Evolutionary conservation across 2,797 vertebrate species (phyloP).

Genomic region (Neoniphon sammara): DNA sequence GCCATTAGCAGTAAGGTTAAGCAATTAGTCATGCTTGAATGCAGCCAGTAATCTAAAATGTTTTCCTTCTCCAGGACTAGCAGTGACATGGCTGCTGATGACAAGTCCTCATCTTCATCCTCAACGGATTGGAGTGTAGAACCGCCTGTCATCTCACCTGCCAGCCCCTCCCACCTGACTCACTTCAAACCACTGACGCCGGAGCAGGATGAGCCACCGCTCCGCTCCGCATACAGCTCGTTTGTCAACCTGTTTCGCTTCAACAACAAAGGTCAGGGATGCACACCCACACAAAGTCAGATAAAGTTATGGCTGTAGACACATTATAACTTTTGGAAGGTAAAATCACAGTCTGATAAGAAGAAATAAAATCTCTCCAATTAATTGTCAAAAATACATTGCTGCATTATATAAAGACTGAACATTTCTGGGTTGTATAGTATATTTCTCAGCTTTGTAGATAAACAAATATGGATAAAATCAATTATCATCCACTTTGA

Average conservation of each 20-base stretch:
- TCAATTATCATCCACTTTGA: not conserved
- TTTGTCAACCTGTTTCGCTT: constrained; percentile 98
- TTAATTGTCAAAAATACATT: too few relatives aligned
- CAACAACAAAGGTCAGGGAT: constrained; percentile 90
- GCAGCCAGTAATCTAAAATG: not conserved
- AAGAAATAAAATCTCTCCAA: not conserved
- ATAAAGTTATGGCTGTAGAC: not conserved
- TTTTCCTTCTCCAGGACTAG: constrained; percentile 66
- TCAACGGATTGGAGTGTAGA: constrained; percentile 87
- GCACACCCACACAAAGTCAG: not conserved
- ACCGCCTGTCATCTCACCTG: constrained; percentile 84
- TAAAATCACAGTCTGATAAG: not conserved
- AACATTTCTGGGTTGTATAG: not conserved
- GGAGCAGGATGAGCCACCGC: constrained; percentile 95
- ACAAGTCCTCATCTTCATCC: constrained; percentile 87
- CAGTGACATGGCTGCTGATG: constrained; percentile 94
- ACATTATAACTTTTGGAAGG: not conserved
- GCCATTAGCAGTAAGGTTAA: not conserved
- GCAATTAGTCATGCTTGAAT: not conserved
- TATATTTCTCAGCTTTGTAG: not conserved
- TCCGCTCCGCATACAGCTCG: constrained; percentile 98
- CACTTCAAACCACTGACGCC: constrained; percentile 98
- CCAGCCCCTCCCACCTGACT: constrained; percentile 94
- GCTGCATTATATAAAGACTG: not conserved
- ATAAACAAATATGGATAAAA: not conserved